Conservation (phyloP, 2,113 vertebrate genomes). For the Spea multiplicata region DNA sequence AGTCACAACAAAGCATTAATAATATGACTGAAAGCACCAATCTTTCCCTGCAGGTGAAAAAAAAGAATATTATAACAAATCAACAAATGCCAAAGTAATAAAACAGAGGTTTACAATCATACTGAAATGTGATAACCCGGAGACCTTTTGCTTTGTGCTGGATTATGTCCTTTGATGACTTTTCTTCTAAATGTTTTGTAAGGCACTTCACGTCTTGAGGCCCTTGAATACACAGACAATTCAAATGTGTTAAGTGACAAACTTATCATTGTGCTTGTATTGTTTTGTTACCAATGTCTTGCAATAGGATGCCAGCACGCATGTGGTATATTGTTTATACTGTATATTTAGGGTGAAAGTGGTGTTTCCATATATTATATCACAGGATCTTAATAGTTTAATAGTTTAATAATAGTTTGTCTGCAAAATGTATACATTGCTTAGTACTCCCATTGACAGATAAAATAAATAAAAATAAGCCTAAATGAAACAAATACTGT, state of each 20-base stretch:
- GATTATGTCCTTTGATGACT: constrained; percentile 1
- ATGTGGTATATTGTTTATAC: too few species aligned
- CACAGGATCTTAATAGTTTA: too few species aligned
- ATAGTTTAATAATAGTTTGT: too few species aligned
- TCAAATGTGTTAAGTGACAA: background rate
- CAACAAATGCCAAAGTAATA: constrained; percentile 38
- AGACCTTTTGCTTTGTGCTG: background rate
- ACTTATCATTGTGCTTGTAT: background rate
- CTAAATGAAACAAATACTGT: too few species aligned
- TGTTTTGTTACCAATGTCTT: background rate
- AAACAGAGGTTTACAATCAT: constrained; percentile 18
- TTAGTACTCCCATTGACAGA: too few species aligned
- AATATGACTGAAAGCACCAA: constrained; percentile 34
- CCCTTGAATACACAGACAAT: background rate
- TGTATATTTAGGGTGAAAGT: too few species aligned
- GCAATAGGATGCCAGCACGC: too few species aligned
- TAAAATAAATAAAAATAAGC: too few species aligned
- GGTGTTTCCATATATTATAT: too few species aligned
- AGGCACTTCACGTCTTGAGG: background rate
- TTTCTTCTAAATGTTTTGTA: background rate
- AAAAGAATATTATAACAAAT: constrained; percentile 26
- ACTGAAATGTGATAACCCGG: background rate
- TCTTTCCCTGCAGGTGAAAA: constrained; percentile 34
- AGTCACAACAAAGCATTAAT: constrained; percentile 45
- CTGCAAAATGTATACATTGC: too few species aligned